These are phyloP conservation scores for Xiphophorus hellerii DNA, from an alignment of 2,113 vertebrate genomes.

Conservation along the genomic window DNA sequence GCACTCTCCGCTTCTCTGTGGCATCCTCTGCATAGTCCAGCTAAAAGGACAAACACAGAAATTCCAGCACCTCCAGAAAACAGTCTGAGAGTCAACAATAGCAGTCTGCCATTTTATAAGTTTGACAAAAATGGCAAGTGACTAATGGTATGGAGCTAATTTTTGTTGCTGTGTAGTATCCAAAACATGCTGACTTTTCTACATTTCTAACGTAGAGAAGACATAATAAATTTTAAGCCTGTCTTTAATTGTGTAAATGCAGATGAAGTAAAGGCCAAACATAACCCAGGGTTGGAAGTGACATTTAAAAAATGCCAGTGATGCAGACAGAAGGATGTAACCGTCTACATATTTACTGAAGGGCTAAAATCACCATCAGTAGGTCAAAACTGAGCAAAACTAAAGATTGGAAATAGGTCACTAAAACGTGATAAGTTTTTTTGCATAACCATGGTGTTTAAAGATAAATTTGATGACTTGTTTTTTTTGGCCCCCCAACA, in stretches of 20 bases:
- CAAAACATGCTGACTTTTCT: too few species aligned
- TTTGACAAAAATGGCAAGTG: neutral
- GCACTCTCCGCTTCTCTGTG: conserved; percentile 93
- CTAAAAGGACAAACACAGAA: conserved; percentile 68
- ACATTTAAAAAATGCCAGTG: neutral
- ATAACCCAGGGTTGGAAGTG: neutral
- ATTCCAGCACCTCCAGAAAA: conserved; percentile 11
- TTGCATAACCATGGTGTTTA: too few species aligned
- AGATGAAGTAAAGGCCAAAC: conserved; percentile 16
- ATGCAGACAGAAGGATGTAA: neutral
- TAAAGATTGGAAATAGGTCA: too few species aligned
- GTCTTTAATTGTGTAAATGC: neutral
- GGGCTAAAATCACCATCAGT: too few species aligned
- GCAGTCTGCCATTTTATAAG: neutral
- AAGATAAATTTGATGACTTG: too few species aligned
- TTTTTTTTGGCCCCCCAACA: too few species aligned
- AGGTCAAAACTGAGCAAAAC: too few species aligned
- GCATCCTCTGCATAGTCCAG: conserved; percentile 98
- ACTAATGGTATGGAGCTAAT: too few species aligned
- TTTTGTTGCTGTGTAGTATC: neutral
- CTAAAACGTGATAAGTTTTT: too few species aligned
- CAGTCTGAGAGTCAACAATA: neutral
- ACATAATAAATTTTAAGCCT: too few species aligned
- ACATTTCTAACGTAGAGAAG: too few species aligned
- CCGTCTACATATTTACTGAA: neutral